Percentiles rank a stretch among this genome's conserved stretches.
Evolutionary conservation across 2,888 invertebrate species (phyloP).

Genomic region (Monopis laevigella): DNA sequence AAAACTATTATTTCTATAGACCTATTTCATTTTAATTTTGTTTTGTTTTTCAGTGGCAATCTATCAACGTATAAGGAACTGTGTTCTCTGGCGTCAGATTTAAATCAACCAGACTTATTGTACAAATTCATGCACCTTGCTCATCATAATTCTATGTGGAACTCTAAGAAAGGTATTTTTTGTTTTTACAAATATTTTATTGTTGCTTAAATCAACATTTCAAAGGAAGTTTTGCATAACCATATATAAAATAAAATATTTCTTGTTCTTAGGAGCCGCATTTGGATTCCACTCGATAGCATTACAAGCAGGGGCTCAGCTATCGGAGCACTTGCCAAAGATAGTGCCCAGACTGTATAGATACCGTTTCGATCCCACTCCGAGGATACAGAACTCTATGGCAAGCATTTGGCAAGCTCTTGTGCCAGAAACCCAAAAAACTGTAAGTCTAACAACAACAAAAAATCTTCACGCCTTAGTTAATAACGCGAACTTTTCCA

Average conservation of each 20-base stretch:
- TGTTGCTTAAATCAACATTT: too few relatives aligned
- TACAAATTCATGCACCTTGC: constrained; percentile 97
- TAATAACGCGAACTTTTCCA: too few relatives aligned
- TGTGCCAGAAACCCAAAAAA: constrained; percentile 85
- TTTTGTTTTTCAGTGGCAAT: constrained; percentile 72
- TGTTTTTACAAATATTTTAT: not conserved
- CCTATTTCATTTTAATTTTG: too few relatives aligned
- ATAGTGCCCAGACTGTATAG: constrained; percentile 89
- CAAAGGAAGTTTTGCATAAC: too few relatives aligned
- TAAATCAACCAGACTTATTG: constrained; percentile 93
- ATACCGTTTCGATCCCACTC: constrained; percentile 92
- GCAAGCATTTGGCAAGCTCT: constrained; percentile 92
- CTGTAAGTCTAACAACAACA: too few relatives aligned
- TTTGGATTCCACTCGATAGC: constrained; percentile 92
- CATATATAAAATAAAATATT: too few relatives aligned
- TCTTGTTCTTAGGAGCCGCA: constrained; percentile 84
- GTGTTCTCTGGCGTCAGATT: constrained; percentile 90
- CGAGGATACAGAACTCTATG: constrained; percentile 93
- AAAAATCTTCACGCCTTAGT: too few relatives aligned
- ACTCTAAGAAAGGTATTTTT: constrained; percentile 79
- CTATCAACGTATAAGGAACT: constrained; percentile 94
- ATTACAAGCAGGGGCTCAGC: constrained; percentile 81
- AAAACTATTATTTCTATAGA: too few relatives aligned
- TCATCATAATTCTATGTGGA: constrained; percentile 95
- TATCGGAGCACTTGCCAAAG: constrained; percentile 82